Conservation (phyloP, 1,140 invertebrate genomes). For the Bombus balteatus region DNA sequence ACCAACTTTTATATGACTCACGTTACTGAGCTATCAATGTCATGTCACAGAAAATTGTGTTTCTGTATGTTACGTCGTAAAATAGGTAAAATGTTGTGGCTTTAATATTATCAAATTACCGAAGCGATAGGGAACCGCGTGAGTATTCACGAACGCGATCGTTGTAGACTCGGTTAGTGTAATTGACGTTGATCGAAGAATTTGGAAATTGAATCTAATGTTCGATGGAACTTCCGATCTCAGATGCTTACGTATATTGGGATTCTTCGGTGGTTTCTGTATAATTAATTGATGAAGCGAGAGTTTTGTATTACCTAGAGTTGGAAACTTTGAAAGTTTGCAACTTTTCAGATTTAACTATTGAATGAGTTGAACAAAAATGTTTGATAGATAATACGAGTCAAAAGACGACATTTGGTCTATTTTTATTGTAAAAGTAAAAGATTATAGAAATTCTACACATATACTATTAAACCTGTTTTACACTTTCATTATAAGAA, state of each 20-base stretch:
- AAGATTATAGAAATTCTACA: too few relatives aligned
- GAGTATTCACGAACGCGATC: neutral
- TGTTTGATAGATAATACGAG: too few relatives aligned
- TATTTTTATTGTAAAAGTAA: too few relatives aligned
- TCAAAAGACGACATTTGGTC: too few relatives aligned
- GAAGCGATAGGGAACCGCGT: neutral
- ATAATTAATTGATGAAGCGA: neutral
- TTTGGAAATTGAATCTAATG: neutral
- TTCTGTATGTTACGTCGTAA: too few relatives aligned
- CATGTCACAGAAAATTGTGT: too few relatives aligned
- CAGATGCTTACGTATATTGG: neutral
- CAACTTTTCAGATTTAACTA: neutral
- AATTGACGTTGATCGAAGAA: neutral
- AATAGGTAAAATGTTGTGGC: too few relatives aligned
- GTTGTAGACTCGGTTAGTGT: too few relatives aligned
- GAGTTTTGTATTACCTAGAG: neutral
- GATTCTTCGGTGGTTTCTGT: neutral
- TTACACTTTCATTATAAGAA: neutral
- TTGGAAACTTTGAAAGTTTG: neutral
- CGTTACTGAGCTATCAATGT: too few relatives aligned
- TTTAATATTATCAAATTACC: neutral
- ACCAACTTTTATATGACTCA: too few relatives aligned
- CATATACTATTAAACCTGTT: neutral
- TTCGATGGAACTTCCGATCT: neutral
- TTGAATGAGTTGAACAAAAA: neutral